Evolutionary conservation across 1,140 invertebrate species (phyloP).

Genomic region (Melanaphis sacchari): DNA sequence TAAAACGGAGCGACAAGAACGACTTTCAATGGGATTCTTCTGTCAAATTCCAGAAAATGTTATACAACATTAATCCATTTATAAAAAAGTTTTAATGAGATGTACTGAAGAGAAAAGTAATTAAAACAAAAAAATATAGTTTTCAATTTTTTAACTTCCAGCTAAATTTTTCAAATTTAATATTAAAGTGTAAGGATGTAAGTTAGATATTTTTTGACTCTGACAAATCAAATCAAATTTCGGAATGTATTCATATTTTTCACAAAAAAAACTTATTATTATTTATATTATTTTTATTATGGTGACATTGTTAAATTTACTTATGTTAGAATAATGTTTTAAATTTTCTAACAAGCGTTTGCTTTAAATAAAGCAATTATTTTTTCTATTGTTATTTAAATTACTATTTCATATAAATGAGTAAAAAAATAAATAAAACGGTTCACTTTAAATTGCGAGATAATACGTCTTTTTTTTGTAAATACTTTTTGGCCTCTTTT

Average conservation of each 20-base stretch:
- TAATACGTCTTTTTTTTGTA: background rate
- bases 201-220: background rate
- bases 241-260: background rate
- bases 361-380: background rate
- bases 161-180: background rate
- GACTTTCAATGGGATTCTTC: conserved; percentile 45
- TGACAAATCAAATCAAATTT: background rate
- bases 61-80: conserved; percentile 48
- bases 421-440: background rate
- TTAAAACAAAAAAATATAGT: conserved; percentile 49
- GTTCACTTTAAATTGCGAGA: background rate
- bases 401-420: background rate
- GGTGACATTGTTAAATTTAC: background rate
- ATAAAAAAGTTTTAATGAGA: conserved; percentile 53
- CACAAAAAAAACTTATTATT: background rate
- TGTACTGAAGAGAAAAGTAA: conserved; percentile 47
- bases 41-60: conserved; percentile 28
- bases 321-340: background rate
- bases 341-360: background rate
- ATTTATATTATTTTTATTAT: background rate
- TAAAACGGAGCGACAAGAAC: conserved; percentile 18
- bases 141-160: conserved; percentile 33
- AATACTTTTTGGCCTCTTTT: background rate
- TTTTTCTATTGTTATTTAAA: background rate
- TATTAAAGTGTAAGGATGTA: background rate